These are phyloP conservation scores for Oxygymnocypris stewartii DNA, from an alignment of 2,113 vertebrate species.

Conservation along the genomic window DNA sequence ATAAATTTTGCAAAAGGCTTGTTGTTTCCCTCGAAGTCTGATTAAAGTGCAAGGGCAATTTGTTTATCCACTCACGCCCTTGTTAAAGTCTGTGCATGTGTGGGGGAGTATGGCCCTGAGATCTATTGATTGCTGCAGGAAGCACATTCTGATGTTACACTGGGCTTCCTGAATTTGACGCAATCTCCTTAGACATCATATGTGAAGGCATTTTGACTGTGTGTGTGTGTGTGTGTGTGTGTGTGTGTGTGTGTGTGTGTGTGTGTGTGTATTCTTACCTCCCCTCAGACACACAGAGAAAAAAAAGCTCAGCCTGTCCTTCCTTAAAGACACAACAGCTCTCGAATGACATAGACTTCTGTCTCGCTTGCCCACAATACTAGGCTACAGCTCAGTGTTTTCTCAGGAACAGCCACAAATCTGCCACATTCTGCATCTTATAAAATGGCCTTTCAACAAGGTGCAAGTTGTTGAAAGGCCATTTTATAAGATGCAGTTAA, in stretches of 20 bases:
- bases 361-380: slow-evolving; percentile 28
- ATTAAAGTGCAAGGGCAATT: slow-evolving; percentile 43
- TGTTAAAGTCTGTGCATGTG: slow-evolving; percentile 47
- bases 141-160: slow-evolving; percentile 78
- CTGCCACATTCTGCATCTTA: slow-evolving; percentile 15
- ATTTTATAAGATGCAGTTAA: too few relatives aligned
- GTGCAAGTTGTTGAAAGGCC: too few relatives aligned
- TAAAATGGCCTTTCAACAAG: slow-evolving; percentile 1
- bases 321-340: slow-evolving; percentile 69
- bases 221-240: too few relatives aligned
- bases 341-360: slow-evolving; percentile 52
- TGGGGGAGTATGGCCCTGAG: slow-evolving; percentile 62
- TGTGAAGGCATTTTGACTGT: slow-evolving; percentile 36
- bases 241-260: slow-evolving; percentile 35
- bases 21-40: slow-evolving; percentile 38
- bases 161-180: slow-evolving; percentile 72
- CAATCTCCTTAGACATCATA: slow-evolving; percentile 51
- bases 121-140: slow-evolving; percentile 78
- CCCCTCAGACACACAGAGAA: slow-evolving; percentile 44
- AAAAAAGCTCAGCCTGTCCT: slow-evolving; percentile 62
- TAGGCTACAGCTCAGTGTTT: slow-evolving; percentile 13
- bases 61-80: slow-evolving; percentile 29
- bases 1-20: slow-evolving; percentile 39
- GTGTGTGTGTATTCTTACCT: slow-evolving; percentile 18
- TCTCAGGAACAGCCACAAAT: slow-evolving; percentile 8